Base-by-base conservation (phyloP, 1,140 invertebrate genomes). In the Neelides sp. region DNA sequence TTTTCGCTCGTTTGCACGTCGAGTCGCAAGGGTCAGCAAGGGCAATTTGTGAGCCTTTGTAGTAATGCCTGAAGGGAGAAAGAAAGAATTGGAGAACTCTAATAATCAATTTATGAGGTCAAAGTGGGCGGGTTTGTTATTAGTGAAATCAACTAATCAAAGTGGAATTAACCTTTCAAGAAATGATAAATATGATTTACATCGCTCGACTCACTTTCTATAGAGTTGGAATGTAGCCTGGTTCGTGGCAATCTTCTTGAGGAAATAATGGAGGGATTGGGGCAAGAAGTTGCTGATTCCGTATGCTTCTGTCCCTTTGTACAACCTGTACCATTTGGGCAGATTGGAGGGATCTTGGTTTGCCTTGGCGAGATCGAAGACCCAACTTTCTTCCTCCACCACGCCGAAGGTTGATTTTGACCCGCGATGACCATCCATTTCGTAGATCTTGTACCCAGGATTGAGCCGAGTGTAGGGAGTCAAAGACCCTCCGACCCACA, bases 381-480 rank as follows among this genome's bases (percentile, higher is more conserved):
- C 71, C 66, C 73, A 78, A 1, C 75, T 76, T 49, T 75, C 71
- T 55, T 74, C 73, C 51, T 78, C 75, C 4, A 76, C 45, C 15
- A 76, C 49, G 50, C 52, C 20, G 34, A 28, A 57, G 3, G 49
- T 57, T 1, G 55, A 55, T 2, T 48, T 35, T 3, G 23, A 7
- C n/a, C 55, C 52, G 10, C 55, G 27, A 1, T 37, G 69, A 3
- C 75, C 77, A 61, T 80, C 76, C 2, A 78, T 62, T 13, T 69
- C 70, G 62, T 77, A 80, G 30, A 80, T 73, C 53, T 77, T 66
- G 58, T 77, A 81, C 3, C 72, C 75, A 3, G 78, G 78, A 68
- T 79, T 80, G 22, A 75, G 59, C 26, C 72, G 63, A 8, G 64
- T 63, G 48, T 61, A 72, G 7, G 68, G 69, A 5, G 71, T 77